These are phyloP conservation scores for Cossypha dichroa DNA, from an alignment of 2,797 vertebrate genomes.

Conservation along the genomic window DNA sequence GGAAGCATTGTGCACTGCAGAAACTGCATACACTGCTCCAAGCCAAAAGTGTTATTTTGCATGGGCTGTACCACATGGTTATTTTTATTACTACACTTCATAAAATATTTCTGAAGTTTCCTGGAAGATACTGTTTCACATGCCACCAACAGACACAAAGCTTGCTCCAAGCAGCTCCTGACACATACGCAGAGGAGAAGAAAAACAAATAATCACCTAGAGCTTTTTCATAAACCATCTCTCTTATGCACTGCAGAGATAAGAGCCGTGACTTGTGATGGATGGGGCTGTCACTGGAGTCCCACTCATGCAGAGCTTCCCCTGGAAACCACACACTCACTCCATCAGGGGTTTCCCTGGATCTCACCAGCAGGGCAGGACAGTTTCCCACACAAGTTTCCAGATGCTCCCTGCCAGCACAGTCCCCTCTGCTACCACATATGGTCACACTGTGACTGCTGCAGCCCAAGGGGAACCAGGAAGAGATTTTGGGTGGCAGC, in stretches of 20 bases:
- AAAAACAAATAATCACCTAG: neutral
- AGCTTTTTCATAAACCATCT: neutral
- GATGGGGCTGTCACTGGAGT: neutral
- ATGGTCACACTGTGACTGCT: neutral
- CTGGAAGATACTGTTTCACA: conserved; percentile 46
- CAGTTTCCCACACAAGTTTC: neutral
- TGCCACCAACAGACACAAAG: conserved; percentile 35
- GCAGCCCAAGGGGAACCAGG: neutral
- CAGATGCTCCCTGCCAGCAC: neutral
- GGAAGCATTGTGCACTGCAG: neutral
- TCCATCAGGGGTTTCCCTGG: neutral
- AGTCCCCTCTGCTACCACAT: neutral
- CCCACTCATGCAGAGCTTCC: neutral
- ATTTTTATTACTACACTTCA: conserved; percentile 56
- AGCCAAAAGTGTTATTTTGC: conserved; percentile 16
- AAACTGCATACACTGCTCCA: neutral
- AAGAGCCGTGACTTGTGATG: neutral
- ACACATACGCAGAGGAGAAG: neutral
- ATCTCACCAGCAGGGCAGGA: neutral
- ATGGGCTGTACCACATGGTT: conserved; percentile 20
- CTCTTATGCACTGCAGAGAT: neutral
- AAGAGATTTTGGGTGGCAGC: neutral
- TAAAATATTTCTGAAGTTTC: conserved; percentile 53
- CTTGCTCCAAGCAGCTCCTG: neutral
- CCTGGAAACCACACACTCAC: neutral